Percentiles rank a stretch among this genome's conserved stretches.
Conservation (phyloP, 2,797 vertebrate genomes). For the Gymnocypris eckloni region DNA sequence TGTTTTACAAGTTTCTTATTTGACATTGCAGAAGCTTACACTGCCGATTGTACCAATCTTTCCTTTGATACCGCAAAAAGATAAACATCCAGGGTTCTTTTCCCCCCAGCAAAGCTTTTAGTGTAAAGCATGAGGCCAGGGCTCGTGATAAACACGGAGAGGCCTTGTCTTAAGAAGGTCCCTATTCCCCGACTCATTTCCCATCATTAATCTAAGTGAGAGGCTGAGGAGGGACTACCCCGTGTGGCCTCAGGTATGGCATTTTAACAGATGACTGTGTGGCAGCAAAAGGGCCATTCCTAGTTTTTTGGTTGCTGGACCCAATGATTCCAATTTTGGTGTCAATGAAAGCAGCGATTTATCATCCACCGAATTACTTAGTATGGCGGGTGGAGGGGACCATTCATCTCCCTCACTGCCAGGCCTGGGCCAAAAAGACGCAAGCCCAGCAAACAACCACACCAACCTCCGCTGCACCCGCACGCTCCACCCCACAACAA, state of each 20-base stretch:
- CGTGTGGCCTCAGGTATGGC: slow-evolving; percentile 67
- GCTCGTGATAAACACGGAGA: slow-evolving; percentile 46
- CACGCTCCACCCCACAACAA: background rate
- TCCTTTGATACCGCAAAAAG: background rate
- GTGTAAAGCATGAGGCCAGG: slow-evolving; percentile 30
- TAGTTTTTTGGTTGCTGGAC: slow-evolving; percentile 69
- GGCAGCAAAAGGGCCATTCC: slow-evolving; percentile 60
- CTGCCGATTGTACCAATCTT: background rate
- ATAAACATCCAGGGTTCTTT: background rate
- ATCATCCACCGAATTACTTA: slow-evolving; percentile 79
- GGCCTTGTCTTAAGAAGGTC: slow-evolving; percentile 57
- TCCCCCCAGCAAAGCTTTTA: slow-evolving; percentile 28
- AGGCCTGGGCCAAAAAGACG: slow-evolving; percentile 65
- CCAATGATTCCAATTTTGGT: slow-evolving; percentile 78
- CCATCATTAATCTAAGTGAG: slow-evolving; percentile 61
- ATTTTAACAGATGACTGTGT: slow-evolving; percentile 76
- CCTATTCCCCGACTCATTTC: slow-evolving; percentile 53
- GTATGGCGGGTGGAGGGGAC: slow-evolving; percentile 75
- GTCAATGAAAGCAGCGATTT: slow-evolving; percentile 76
- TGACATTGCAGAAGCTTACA: slow-evolving; percentile 34
- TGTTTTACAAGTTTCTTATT: slow-evolving; percentile 73
- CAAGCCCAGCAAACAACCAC: slow-evolving; percentile 49
- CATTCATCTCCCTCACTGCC: slow-evolving; percentile 78
- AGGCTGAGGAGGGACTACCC: slow-evolving; percentile 66
- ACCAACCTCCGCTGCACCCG: slow-evolving; percentile 41